Evolutionary conservation across 2,113 vertebrate genomes (phyloP).

Genomic region (Passer domesticus): DNA sequence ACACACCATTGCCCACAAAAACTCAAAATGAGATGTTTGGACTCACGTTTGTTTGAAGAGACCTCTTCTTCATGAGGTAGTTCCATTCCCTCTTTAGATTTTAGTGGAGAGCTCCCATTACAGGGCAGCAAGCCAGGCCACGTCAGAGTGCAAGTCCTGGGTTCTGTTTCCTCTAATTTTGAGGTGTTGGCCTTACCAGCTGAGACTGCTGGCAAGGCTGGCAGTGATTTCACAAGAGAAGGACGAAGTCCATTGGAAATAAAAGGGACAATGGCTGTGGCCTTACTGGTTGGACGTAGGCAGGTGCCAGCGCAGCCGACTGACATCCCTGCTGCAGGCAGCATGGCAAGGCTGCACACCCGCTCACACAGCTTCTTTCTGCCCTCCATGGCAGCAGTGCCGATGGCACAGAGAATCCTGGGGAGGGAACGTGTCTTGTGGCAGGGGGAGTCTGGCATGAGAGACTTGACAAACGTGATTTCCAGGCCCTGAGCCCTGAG

Average conservation of each 20-base stretch:
- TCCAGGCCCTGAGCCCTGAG: neutral
- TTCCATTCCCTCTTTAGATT: neutral
- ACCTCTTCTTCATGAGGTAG: neutral
- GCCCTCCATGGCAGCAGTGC: neutral
- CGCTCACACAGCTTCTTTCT: neutral
- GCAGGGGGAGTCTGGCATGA: neutral
- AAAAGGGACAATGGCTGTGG: neutral
- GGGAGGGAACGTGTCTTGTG: neutral
- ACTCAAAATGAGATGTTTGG: fast-evolving
- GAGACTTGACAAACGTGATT: neutral
- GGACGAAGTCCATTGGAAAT: neutral
- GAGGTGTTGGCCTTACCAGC: neutral
- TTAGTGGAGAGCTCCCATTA: neutral
- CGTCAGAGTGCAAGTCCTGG: neutral
- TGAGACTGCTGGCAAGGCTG: neutral
- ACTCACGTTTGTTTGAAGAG: neutral
- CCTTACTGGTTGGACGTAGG: neutral
- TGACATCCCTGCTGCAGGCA: neutral
- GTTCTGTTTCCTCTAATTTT: neutral
- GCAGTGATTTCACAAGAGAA: neutral
- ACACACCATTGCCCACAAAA: neutral
- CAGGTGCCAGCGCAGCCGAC: fast-evolving
- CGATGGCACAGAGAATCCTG: neutral
- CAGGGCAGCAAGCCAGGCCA: neutral
- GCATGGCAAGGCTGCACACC: neutral